Percentiles rank a stretch among this genome's conserved stretches.
Evolutionary conservation across 2,113 vertebrate species (phyloP).

Genomic region (Trematocara unimaculatum): DNA sequence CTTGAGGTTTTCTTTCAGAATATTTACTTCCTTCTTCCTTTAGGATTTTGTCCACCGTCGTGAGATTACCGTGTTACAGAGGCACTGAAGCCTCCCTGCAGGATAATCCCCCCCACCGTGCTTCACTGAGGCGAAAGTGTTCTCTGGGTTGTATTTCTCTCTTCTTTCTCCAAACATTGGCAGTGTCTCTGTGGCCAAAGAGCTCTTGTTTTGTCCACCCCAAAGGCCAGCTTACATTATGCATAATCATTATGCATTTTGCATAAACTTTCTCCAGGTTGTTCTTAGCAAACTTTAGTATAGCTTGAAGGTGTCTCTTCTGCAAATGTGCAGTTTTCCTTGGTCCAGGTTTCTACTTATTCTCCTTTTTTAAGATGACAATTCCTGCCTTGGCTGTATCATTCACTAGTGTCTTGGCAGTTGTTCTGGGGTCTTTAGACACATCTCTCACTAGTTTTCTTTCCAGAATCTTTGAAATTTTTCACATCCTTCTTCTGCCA

Average conservation of each 20-base stretch:
- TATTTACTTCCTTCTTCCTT: not conserved
- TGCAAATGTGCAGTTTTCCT: not conserved
- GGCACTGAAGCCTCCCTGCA: not conserved
- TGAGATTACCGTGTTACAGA: rapidly evolving
- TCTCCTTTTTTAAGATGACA: not conserved
- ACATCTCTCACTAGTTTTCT: not conserved
- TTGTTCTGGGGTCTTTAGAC: not conserved
- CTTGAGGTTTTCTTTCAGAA: not conserved
- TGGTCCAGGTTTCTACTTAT: rapidly evolving
- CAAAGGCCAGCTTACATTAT: rapidly evolving
- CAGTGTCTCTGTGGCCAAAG: not conserved
- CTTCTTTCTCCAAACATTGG: not conserved
- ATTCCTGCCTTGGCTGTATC: rapidly evolving
- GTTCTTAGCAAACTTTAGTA: rapidly evolving
- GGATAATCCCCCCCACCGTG: not conserved
- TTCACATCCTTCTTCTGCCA: not conserved
- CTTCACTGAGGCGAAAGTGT: not conserved
- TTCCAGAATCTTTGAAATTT: not conserved
- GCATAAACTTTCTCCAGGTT: not conserved
- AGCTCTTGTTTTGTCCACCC: not conserved
- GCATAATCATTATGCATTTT: not conserved
- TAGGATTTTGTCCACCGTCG: not conserved
- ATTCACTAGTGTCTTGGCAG: not conserved
- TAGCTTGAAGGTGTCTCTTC: not conserved
- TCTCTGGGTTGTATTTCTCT: not conserved